Percentiles rank a stretch among this genome's conserved stretches.
Conservation (phyloP, 2,888 invertebrate genomes). For the Nasonia oneida region DNA sequence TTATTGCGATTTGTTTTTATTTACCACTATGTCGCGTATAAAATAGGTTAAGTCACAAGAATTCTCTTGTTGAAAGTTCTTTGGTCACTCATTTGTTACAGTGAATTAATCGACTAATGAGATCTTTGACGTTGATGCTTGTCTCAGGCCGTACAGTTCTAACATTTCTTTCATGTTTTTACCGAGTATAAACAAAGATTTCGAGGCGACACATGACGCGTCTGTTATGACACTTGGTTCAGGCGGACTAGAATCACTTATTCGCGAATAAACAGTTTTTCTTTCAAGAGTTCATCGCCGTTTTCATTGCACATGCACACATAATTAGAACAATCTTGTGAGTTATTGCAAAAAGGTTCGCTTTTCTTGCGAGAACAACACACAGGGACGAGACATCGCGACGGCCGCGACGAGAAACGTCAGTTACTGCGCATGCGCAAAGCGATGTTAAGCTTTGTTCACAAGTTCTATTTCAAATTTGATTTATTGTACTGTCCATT, state of each 20-base stretch:
- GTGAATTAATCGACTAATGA: background rate
- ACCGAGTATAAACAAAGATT: conserved; percentile 10
- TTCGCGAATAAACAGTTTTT: background rate
- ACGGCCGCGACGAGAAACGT: background rate
- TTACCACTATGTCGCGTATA: background rate
- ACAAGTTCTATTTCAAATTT: background rate
- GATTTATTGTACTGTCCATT: background rate
- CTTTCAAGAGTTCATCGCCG: background rate
- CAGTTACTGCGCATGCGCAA: conserved; percentile 14
- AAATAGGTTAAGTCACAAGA: background rate
- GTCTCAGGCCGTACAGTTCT: background rate
- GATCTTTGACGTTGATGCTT: background rate
- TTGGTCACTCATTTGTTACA: background rate
- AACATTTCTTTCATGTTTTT: background rate
- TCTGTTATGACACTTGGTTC: background rate
- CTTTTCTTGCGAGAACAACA: background rate
- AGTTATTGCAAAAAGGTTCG: background rate
- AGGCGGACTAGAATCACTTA: background rate
- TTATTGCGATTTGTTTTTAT: background rate
- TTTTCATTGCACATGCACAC: background rate
- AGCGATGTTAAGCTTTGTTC: background rate
- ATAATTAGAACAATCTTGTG: background rate
- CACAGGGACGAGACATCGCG: too few relatives aligned
- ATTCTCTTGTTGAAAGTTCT: background rate
- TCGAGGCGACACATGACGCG: background rate